Base-by-base conservation (phyloP, 2,797 vertebrate species). In the Semotilus atromaculatus region DNA sequence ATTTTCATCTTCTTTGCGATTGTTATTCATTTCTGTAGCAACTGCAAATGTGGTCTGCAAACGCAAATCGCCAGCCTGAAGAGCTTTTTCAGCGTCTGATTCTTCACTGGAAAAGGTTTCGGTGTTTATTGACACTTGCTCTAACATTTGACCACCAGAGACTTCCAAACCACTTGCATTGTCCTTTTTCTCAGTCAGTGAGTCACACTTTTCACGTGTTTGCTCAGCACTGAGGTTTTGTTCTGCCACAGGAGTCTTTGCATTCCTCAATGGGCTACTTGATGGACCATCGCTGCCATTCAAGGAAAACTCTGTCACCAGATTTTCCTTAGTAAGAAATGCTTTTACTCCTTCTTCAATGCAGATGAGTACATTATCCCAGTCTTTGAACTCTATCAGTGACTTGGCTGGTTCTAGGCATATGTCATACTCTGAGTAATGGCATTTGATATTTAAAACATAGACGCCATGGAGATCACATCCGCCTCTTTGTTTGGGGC, bases 361-460 rank as follows among this genome's bases (percentile, higher is more conserved):
- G 51, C 97, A 97, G 76, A 91, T 81, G 84, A 98, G 89, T 87
- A 98, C 86, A 67, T 90, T 89, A 86, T 97, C 96, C 98, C 98
- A 99, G 87, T 97, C 96, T 91, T 94, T 97, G 91, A 99, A 99
- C 91, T 99, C 98, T 71, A 99, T 97, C 21, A 99, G 91, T 73
- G 97, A 97, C 94, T 99, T 99, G 81, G 96, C 93, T 83, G 98
- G 98, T 86, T 99, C 98, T 48, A 99, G 92, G 90, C 96, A 97
- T 74, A 99, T 92, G 85, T 99, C 98, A 85, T 99, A 99, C 64
- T 98, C 97, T 9, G 94, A 94, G 89, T 94, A 96, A 0, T 91
- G 91, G 86, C 98, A 99, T 79, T 95, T 96, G 58, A 99, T 94
- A 18, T 99, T 97, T 80, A 99, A 91, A 78, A 99, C 82, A 89